phyloP scores from a whole-genome alignment of 2,797 vertebrate species.

The Peromyscus melanophrys region DNA sequence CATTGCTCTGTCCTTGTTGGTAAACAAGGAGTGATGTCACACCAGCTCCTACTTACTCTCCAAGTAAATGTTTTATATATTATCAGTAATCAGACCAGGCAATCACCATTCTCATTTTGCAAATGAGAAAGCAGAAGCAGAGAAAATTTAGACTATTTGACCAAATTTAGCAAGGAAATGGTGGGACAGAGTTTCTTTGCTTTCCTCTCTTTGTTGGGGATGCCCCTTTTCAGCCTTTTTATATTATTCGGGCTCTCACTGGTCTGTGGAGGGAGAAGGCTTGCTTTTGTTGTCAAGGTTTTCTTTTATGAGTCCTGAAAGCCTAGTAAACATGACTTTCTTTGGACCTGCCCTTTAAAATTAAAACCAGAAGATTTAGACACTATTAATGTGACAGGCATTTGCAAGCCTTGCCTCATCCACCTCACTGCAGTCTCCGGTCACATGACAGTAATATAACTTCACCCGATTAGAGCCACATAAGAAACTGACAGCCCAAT shows the following conservation, averaged over 20 bases:
- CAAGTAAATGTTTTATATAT: background rate
- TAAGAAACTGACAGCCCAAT: conserved; percentile 71
- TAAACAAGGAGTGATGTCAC: background rate
- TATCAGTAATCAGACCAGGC: background rate
- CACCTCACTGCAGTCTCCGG: conserved; percentile 68
- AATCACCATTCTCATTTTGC: background rate
- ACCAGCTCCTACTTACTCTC: background rate
- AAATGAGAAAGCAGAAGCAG: conserved; percentile 40
- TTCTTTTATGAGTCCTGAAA: conserved; percentile 76
- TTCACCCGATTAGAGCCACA: conserved; percentile 73
- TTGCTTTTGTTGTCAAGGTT: conserved; percentile 71
- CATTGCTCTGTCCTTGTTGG: background rate
- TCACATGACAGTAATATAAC: conserved; percentile 78
- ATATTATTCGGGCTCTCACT: background rate
- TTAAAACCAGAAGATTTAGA: conserved; percentile 80
- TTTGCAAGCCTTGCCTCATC: conserved; percentile 78
- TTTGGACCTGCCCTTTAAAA: conserved; percentile 77
- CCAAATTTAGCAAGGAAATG: background rate
- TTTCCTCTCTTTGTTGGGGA: background rate
- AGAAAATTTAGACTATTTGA: background rate
- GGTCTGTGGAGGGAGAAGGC: conserved; percentile 5
- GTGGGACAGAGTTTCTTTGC: background rate
- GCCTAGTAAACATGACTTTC: conserved; percentile 72
- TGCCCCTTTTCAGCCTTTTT: background rate
- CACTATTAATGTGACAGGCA: conserved; percentile 74